A percentile compares a stretch with the other conserved stretches of the same genome.
phyloP scores from a whole-genome alignment of 1,140 invertebrate genomes.

The Nomia melanderi region DNA sequence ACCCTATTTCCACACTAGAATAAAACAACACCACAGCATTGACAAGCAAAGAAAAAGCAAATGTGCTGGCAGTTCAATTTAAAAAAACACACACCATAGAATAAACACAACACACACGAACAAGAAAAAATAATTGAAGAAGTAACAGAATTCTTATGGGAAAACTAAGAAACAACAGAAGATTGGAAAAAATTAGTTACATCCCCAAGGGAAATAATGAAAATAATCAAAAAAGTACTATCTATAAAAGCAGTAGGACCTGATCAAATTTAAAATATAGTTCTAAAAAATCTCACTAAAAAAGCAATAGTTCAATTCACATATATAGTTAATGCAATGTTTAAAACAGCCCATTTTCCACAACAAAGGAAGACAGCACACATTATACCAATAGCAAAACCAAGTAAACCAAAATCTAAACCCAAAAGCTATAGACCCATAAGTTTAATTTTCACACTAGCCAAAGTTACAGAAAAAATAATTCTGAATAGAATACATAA shows the following conservation, averaged over 20 bases:
- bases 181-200: too few species aligned
- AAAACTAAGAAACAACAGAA: too few species aligned
- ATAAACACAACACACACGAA: too few species aligned
- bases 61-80: too few species aligned
- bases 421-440: background rate
- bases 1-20: too few species aligned
- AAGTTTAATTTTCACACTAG: background rate
- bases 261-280: constrained; percentile 67
- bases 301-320: constrained; percentile 65
- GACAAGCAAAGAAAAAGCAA: too few species aligned
- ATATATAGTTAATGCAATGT: constrained; percentile 63
- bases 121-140: too few species aligned
- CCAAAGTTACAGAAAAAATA: constrained; percentile 12
- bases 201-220: too few species aligned
- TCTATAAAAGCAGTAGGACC: constrained; percentile 38
- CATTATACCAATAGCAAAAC: constrained; percentile 73
- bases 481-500: background rate
- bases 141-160: too few species aligned
- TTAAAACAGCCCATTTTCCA: constrained; percentile 68
- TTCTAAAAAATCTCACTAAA: constrained; percentile 68
- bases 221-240: too few species aligned
- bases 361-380: constrained; percentile 70
- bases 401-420: constrained; percentile 64
- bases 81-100: too few species aligned
- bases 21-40: too few species aligned